phyloP scores from a whole-genome alignment of 2,888 invertebrate genomes.

The Gryllus longicercus region DNA sequence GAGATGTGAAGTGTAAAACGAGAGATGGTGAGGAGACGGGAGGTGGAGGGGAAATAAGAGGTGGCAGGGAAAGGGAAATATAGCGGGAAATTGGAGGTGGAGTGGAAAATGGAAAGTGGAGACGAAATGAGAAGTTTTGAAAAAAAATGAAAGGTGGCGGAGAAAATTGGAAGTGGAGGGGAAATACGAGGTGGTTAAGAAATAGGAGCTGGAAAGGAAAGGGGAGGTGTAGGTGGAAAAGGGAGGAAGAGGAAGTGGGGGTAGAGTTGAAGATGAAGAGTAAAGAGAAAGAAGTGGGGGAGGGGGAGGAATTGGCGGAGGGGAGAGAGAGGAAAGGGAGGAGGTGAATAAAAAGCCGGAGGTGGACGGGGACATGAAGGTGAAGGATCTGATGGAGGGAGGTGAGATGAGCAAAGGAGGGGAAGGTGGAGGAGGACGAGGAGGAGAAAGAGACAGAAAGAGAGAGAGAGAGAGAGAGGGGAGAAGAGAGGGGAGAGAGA shows the following conservation, averaged over 20 bases:
- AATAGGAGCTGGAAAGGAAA: not conserved
- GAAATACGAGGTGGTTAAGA: not conserved
- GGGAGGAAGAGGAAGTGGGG: not conserved
- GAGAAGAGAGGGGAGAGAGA: not conserved
- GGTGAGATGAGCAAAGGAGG: not conserved
- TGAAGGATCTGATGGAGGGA: not conserved
- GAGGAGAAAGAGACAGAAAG: not conserved
- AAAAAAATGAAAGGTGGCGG: not conserved
- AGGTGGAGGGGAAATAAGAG: not conserved
- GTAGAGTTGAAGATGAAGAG: not conserved
- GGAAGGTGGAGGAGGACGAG: not conserved
- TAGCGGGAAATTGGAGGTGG: not conserved
- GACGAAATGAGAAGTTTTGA: not conserved
- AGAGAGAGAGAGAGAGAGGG: constrained; percentile 12
- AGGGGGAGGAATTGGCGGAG: not conserved
- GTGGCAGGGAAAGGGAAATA: not conserved
- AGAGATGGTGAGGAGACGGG: not conserved
- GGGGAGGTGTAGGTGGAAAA: not conserved
- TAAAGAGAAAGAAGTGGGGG: not conserved
- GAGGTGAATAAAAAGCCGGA: not conserved
- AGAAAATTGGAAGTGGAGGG: not conserved
- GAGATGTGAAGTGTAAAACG: not conserved
- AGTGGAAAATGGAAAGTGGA: not conserved
- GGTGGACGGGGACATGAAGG: not conserved
- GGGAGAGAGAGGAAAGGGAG: not conserved